phyloP scores from a whole-genome alignment of 1,140 invertebrate genomes.

The Panagrolaimus sp. region DNA sequence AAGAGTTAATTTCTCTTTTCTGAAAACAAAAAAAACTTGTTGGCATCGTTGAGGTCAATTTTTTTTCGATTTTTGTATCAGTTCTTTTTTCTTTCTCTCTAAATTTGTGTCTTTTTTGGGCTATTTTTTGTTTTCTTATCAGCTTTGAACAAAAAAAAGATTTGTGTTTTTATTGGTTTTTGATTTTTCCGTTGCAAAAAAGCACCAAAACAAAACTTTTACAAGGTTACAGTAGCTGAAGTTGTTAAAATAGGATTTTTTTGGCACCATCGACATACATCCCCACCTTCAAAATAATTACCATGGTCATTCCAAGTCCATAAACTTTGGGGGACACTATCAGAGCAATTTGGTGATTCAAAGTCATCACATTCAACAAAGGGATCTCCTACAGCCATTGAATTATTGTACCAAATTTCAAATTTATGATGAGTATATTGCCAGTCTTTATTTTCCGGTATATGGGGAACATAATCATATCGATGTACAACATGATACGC shows the following conservation, averaged over 20 bases:
- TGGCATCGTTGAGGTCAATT: too few species aligned
- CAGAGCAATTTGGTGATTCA: background rate
- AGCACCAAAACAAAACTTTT: too few species aligned
- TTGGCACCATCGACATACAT: background rate
- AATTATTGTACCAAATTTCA: constrained; percentile 14
- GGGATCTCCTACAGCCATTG: background rate
- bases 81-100: too few species aligned
- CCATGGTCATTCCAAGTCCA: background rate
- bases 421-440: background rate
- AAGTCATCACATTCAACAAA: background rate
- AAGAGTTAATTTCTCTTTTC: too few species aligned
- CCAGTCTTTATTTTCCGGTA: background rate
- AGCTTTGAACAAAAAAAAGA: too few species aligned
- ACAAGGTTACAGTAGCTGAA: background rate
- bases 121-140: too few species aligned
- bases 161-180: too few species aligned
- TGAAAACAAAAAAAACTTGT: too few species aligned
- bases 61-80: too few species aligned
- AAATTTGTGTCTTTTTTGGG: too few species aligned
- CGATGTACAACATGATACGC: background rate
- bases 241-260: background rate
- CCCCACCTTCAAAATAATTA: background rate
- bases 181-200: too few species aligned
- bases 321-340: background rate
- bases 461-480: constrained; percentile 3